phyloP scores from a whole-genome alignment of 2,888 invertebrate species.

The Yponomeuta evonymella region DNA sequence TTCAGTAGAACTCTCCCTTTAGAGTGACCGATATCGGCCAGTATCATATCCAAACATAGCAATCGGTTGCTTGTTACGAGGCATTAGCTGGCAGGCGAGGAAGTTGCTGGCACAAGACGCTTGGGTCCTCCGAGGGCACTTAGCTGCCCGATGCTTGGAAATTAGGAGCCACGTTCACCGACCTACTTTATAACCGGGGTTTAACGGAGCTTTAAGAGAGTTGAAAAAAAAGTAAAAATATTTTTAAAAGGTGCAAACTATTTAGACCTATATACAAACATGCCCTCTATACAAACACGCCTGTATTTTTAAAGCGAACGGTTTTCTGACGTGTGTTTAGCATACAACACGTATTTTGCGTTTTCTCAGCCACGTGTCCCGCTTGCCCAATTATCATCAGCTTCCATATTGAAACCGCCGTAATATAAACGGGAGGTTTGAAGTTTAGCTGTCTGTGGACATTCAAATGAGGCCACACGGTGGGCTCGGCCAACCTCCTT shows the following conservation, averaged over 20 bases:
- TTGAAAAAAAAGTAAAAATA: too few relatives aligned
- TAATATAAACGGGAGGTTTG: background rate
- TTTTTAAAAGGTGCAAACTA: too few relatives aligned
- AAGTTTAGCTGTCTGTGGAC: background rate
- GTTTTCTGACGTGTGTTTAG: too few relatives aligned
- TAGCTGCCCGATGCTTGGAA: conserved; percentile 65
- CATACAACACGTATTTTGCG: too few relatives aligned
- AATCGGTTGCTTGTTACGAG: conserved; percentile 8
- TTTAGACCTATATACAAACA: too few relatives aligned
- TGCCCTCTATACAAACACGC: too few relatives aligned
- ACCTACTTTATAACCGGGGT: conserved; percentile 19
- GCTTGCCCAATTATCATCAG: too few relatives aligned
- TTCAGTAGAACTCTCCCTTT: background rate
- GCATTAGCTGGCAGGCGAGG: background rate
- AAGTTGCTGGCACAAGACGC: conserved; percentile 9
- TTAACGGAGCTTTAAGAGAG: conserved; percentile 22
- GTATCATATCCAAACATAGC: background rate
- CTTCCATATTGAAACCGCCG: too few relatives aligned
- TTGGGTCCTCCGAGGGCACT: conserved; percentile 40
- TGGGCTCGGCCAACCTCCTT: conserved; percentile 33
- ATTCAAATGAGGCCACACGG: conserved; percentile 8
- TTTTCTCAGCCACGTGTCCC: too few relatives aligned
- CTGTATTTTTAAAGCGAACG: too few relatives aligned
- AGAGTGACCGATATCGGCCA: background rate
- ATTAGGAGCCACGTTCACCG: conserved; percentile 45